Percentiles rank a stretch among this genome's conserved stretches.
phyloP scores from a whole-genome alignment of 2,113 vertebrate species.

The Siniperca chuatsi region DNA sequence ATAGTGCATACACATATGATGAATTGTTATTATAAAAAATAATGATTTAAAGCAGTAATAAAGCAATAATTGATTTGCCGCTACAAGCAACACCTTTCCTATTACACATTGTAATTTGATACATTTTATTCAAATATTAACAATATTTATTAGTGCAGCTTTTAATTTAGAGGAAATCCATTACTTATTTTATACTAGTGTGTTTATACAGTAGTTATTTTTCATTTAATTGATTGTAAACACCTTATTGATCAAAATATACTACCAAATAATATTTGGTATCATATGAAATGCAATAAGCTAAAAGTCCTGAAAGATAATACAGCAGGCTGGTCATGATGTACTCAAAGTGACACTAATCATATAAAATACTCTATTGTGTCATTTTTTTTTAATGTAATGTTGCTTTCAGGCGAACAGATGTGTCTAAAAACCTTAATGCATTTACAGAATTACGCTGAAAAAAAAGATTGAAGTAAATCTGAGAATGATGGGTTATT shows the following conservation, averaged over 20 bases:
- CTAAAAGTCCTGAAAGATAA: background rate
- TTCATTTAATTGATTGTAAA: background rate
- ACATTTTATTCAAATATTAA: too few relatives aligned
- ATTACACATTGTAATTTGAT: too few relatives aligned
- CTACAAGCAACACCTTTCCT: too few relatives aligned
- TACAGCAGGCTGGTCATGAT: background rate
- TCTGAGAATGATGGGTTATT: background rate
- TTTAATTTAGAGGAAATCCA: too few relatives aligned
- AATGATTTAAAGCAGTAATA: too few relatives aligned
- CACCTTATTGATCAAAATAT: background rate
- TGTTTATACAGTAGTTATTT: background rate
- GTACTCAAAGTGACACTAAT: background rate
- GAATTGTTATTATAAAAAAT: too few relatives aligned
- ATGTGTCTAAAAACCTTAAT: too few relatives aligned
- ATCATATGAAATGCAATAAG: background rate
- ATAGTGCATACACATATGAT: too few relatives aligned
- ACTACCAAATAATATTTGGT: background rate
- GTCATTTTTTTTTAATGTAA: background rate
- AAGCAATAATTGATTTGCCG: too few relatives aligned
- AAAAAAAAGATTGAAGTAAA: background rate
- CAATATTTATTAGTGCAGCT: too few relatives aligned
- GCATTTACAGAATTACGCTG: too few relatives aligned
- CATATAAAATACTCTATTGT: background rate
- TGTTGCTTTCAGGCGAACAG: background rate
- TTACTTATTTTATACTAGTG: too few relatives aligned